Evolutionary conservation across 1,140 invertebrate species (phyloP).

Genomic region (Mycetomoellerius zeteki): DNA sequence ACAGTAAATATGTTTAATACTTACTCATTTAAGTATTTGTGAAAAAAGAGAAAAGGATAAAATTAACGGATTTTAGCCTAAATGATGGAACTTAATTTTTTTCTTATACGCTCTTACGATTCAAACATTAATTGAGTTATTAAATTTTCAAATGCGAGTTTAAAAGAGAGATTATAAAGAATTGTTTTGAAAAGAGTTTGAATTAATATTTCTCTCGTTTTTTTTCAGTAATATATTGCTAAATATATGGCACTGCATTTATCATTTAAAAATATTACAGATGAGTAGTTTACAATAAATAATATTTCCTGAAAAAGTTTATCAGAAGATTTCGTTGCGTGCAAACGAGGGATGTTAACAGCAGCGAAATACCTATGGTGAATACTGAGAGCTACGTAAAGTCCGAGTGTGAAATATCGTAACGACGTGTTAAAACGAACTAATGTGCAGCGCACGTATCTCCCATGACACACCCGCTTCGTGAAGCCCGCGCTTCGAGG

Average conservation of each 20-base stretch:
- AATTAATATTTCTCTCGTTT: neutral
- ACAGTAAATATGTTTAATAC: too few relatives aligned
- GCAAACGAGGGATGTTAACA: slow-evolving; percentile 39
- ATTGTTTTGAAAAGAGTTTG: neutral
- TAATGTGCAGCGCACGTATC: slow-evolving; percentile 71
- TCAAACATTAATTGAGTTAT: neutral
- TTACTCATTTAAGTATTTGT: too few relatives aligned
- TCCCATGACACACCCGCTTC: slow-evolving; percentile 34
- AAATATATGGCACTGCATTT: neutral
- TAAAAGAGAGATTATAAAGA: neutral
- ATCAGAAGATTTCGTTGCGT: neutral
- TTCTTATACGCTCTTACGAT: too few relatives aligned
- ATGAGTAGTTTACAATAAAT: slow-evolving; percentile 18
- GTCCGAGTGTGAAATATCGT: slow-evolving; percentile 81
- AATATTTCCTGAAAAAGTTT: neutral
- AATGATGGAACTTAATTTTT: too few relatives aligned
- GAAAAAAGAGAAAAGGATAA: too few relatives aligned
- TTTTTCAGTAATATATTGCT: neutral
- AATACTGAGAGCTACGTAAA: slow-evolving; percentile 55
- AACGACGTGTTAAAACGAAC: slow-evolving; percentile 82
- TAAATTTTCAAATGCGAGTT: neutral
- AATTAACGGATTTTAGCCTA: too few relatives aligned
- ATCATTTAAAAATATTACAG: neutral
- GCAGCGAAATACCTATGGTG: slow-evolving; percentile 41
- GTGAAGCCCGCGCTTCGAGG: slow-evolving; percentile 13